A percentile compares a stretch with the other conserved stretches of the same genome.
These are phyloP conservation scores for Antheraea assamensis DNA, from an alignment of 2,888 invertebrate genomes.

Conservation along the genomic window DNA sequence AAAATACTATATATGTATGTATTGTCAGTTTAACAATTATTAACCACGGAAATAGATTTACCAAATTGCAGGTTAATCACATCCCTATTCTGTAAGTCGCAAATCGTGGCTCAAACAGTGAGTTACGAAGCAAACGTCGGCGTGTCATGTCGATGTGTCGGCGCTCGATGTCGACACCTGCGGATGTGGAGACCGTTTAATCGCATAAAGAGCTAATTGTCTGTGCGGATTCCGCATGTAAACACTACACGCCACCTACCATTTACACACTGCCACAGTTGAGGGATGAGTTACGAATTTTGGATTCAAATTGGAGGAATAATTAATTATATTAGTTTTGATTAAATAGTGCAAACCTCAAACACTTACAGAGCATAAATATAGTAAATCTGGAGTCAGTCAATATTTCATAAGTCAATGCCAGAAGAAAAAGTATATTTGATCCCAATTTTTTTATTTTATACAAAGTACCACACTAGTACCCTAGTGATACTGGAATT, in stretches of 20 bases:
- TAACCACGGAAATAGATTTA: background rate
- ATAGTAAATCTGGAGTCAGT: background rate
- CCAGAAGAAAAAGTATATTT: background rate
- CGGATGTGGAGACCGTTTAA: slow-evolving; percentile 63
- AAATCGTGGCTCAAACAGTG: slow-evolving; percentile 35
- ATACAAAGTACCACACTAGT: background rate
- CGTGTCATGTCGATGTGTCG: slow-evolving; percentile 42
- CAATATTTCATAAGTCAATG: background rate
- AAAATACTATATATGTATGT: background rate
- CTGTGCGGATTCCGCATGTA: slow-evolving; percentile 77
- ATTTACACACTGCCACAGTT: slow-evolving; percentile 44
- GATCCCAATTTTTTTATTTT: too few relatives aligned
- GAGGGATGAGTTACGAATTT: slow-evolving; percentile 14
- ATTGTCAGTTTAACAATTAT: slow-evolving; percentile 8
- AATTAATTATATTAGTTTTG: slow-evolving; percentile 16
- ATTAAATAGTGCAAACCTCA: slow-evolving; percentile 16
- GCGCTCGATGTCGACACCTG: slow-evolving; percentile 59
- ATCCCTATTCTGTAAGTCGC: slow-evolving; percentile 29
- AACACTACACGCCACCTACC: slow-evolving; percentile 65
- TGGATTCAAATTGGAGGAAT: slow-evolving; percentile 16
- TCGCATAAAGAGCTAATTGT: slow-evolving; percentile 80
- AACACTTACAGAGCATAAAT: too few relatives aligned
- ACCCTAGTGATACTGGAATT: background rate
- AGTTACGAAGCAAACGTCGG: slow-evolving; percentile 41
- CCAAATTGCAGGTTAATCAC: slow-evolving; percentile 22